Conservation (phyloP, 37 sponge, comb jelly and placozoan species). For the Halichondria panicea region DNA sequence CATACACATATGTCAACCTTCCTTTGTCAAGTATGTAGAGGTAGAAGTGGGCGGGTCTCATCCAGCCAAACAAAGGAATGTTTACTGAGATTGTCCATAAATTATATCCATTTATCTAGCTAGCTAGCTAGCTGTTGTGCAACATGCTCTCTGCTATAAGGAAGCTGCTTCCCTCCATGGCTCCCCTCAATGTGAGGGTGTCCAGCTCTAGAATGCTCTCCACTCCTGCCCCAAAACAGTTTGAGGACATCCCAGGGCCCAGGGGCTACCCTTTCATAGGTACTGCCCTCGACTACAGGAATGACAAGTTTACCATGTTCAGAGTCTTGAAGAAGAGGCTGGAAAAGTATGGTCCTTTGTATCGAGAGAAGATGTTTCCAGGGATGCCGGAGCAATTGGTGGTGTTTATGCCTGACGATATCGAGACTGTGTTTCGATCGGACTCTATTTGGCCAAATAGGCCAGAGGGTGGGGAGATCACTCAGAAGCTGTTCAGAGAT, state of each 20-base stretch:
- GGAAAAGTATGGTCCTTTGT: conserved; percentile 46
- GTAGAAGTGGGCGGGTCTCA: too few relatives aligned
- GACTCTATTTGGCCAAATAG: conserved; percentile 43
- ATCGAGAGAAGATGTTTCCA: conserved; percentile 44
- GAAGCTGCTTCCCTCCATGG: too few relatives aligned
- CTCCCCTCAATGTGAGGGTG: too few relatives aligned
- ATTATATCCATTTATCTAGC: too few relatives aligned
- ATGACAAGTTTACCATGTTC: conserved; percentile 1
- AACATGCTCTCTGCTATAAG: too few relatives aligned
- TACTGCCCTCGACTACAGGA: conserved; percentile 13
- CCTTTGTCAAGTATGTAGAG: too few relatives aligned
- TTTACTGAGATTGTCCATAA: too few relatives aligned
- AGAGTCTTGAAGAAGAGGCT: conserved; percentile 16
- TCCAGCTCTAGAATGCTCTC: background rate
- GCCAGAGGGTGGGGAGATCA: conserved; percentile 20
- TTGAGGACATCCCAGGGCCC: conserved; percentile 25
- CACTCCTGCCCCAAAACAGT: conserved; percentile 26
- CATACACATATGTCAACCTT: too few relatives aligned
- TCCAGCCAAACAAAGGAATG: too few relatives aligned
- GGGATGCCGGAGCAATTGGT: conserved; percentile 31
- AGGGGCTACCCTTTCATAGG: conserved; percentile 38
- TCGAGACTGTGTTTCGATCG: conserved; percentile 53
- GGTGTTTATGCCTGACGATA: conserved; percentile 36
- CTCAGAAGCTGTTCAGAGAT: background rate
- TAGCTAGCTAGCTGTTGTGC: too few relatives aligned